phyloP scores from a whole-genome alignment of 2,888 invertebrate genomes.

The Lasius platythorax region DNA sequence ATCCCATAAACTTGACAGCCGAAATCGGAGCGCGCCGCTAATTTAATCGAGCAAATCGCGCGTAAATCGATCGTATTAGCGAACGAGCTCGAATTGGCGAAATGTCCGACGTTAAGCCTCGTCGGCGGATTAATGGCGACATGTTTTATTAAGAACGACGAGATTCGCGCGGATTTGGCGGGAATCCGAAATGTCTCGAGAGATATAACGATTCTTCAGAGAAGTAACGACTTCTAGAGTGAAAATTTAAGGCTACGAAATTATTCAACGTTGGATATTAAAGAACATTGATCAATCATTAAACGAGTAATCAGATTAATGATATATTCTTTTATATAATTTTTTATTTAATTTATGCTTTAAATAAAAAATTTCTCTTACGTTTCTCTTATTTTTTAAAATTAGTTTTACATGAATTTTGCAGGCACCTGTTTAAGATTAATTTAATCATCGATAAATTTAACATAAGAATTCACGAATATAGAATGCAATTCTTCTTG shows the following conservation, averaged over 20 bases:
- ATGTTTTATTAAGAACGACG: constrained; percentile 21
- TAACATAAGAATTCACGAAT: constrained; percentile 4
- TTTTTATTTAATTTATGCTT: not conserved
- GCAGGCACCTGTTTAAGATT: not conserved
- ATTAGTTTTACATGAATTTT: not conserved
- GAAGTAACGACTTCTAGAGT: no score
- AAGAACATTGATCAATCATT: not conserved
- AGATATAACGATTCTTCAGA: not conserved
- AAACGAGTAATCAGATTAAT: not conserved
- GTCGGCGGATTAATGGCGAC: constrained; percentile 44
- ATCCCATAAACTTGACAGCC: constrained; percentile 36
- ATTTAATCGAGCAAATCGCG: constrained; percentile 69
- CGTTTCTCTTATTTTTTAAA: not conserved
- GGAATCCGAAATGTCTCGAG: not conserved
- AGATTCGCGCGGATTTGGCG: not conserved
- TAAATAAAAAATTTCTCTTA: not conserved
- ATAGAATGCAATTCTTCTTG: not conserved
- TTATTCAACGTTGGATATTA: not conserved
- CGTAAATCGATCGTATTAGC: constrained; percentile 24
- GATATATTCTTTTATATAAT: not conserved
- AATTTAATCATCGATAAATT: not conserved
- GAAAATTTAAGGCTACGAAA: constrained; percentile 19
- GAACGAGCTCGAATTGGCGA: constrained; percentile 53
- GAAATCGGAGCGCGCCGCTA: constrained; percentile 58
- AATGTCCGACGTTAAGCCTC: constrained; percentile 62